Evolutionary conservation across 2,888 invertebrate genomes (phyloP), one percentile per base, ranked within the genome.

Genomic region (Epinotia nisella): DNA sequence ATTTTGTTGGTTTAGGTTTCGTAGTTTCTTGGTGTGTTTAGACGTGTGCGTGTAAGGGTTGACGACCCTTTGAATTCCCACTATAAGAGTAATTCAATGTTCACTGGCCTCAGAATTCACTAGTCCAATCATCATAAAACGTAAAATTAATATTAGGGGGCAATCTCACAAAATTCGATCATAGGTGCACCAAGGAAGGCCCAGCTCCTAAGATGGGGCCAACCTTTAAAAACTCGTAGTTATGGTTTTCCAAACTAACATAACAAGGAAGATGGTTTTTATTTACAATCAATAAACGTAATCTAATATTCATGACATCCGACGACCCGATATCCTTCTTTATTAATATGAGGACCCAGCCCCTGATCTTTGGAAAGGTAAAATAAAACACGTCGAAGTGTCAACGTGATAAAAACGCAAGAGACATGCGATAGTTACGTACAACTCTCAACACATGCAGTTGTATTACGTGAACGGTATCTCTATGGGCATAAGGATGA

Each of bases 321-420:
- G 19, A 17, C 21, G 39, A 69, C 51, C 53, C 59, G 39, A 51
- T 29, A 53, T 59, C 60, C 39, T 62, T 65, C 13, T 45, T 71
- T 60, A 71, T 55, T 66, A 71, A 68, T 67, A 67, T 45, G 51
- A 60, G 45, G 53, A 15, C 15, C 35, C 59, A 45, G 56, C 19
- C 70, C 45, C 64, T 45, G 59, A 64, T 62, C 70, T 55, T 15
- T 5, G 1, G 19, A 71, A 69, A 74, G 55, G 61, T 75, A 66
- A 75, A 75, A 77, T 70, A 75, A 77, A 75, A 75, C 74, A 73
- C 75, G 75, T 74, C 75, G 73, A 76, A 74, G 75, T 77, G 81
- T 81, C 82, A 78, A 76, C 72, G 76, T 79, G 81, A 82, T 81
- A 81, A 79, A 74, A 80, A 76, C 74, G 78, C 74, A 76, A 71